Conservation (phyloP, 2,113 vertebrate genomes). For the Trochalopteron elliotii region DNA sequence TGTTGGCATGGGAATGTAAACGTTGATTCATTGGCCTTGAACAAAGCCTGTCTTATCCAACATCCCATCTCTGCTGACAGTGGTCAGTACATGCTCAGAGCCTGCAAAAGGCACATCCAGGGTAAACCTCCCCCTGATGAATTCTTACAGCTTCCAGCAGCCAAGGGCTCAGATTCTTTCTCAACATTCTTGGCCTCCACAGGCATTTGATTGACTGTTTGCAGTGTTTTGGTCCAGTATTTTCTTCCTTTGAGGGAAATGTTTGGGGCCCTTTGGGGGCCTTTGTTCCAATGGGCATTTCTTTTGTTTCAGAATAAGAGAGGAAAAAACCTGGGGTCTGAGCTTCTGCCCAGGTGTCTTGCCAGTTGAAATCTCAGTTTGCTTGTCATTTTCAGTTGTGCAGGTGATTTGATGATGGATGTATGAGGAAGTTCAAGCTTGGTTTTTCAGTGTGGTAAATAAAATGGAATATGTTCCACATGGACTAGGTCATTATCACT, state of each 20-base stretch:
- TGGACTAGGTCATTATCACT: background rate
- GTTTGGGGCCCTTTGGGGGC: rapidly evolving
- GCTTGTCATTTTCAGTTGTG: background rate
- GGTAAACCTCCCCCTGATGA: background rate
- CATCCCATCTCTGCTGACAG: background rate
- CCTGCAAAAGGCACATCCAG: background rate
- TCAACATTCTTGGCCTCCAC: background rate
- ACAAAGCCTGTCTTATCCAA: background rate
- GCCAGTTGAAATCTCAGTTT: background rate
- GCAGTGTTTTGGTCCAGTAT: background rate
- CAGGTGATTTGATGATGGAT: background rate
- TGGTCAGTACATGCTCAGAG: background rate
- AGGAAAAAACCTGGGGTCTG: background rate
- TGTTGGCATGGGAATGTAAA: background rate
- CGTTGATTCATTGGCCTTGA: background rate
- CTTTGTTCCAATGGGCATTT: background rate
- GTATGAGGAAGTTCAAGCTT: background rate
- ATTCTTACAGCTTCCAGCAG: background rate
- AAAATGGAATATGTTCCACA: background rate
- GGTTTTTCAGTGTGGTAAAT: background rate
- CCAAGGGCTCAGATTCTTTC: background rate
- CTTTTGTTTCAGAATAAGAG: background rate
- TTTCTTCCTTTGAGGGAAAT: background rate
- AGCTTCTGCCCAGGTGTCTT: background rate
- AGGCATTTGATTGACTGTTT: background rate